These are phyloP conservation scores for Bradypodion ventrale DNA, from an alignment of 2,797 vertebrate genomes.

Conservation along the genomic window DNA sequence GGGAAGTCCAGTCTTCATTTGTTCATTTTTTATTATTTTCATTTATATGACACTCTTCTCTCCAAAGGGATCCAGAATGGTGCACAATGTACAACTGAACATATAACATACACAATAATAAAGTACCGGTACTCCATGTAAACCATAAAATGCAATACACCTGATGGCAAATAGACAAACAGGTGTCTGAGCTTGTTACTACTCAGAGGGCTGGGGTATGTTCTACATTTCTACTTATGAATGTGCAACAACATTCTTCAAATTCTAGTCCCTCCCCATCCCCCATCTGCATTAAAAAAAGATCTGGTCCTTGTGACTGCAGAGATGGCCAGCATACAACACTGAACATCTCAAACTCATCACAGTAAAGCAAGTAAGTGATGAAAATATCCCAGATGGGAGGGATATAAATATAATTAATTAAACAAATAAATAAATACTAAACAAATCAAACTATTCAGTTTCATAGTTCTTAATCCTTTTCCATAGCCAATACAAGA, in stretches of 20 bases:
- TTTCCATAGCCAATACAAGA: neutral
- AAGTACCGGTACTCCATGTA: too few species aligned
- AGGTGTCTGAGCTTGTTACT: neutral
- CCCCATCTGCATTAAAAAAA: neutral
- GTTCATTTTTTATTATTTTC: too few species aligned
- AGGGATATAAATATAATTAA: too few species aligned
- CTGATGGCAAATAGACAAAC: neutral
- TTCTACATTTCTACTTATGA: neutral
- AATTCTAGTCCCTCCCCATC: neutral
- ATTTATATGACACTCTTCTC: too few species aligned
- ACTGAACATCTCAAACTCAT: too few species aligned
- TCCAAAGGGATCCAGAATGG: too few species aligned
- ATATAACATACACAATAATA: too few species aligned
- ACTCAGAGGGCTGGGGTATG: neutral
- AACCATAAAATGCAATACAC: neutral
- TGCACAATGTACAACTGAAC: too few species aligned
- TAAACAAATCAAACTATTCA: neutral
- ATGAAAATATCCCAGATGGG: too few species aligned
- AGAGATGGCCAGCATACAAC: neutral
- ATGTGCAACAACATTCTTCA: neutral
- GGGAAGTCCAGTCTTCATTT: too few species aligned
- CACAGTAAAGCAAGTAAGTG: neutral
- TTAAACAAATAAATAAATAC: too few species aligned
- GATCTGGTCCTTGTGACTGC: neutral
- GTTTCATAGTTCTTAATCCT: neutral